Evolutionary conservation across 2,113 vertebrate genomes (phyloP).

Genomic region (Deroptyus accipitrinus): DNA sequence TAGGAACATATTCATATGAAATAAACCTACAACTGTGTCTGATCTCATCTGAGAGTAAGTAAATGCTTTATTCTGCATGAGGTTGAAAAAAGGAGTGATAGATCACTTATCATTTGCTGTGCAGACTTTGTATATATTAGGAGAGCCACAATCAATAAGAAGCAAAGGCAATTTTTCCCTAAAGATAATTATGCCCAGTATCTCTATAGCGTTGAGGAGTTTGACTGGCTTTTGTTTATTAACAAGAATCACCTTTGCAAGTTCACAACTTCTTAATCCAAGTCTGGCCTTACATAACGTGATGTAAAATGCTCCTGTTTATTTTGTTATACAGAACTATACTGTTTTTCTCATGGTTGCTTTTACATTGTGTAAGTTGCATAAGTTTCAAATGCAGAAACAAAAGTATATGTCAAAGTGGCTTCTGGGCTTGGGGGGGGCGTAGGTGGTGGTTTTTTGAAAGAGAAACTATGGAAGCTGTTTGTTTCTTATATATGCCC

Average conservation of each 20-base stretch:
- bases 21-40: not conserved
- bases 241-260: not conserved
- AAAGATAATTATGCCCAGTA: not conserved
- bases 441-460: not conserved
- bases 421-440: not conserved
- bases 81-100: not conserved
- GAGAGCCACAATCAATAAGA: constrained; percentile 10
- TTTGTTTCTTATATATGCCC: not conserved
- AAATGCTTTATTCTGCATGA: not conserved
- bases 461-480: not conserved
- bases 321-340: not conserved
- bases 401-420: not conserved
- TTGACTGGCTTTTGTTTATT: not conserved
- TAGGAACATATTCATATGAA: not conserved
- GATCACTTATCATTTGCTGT: not conserved
- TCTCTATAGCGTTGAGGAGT: not conserved
- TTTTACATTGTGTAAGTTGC: not conserved
- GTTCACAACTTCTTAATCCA: not conserved
- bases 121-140: not conserved
- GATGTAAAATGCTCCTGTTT: not conserved
- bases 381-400: not conserved
- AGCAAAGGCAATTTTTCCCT: not conserved
- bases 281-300: not conserved
- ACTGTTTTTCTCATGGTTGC: not conserved
- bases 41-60: not conserved